These are phyloP conservation scores for Escarpia spicata DNA, from an alignment of 2,888 invertebrate species.

Conservation along the genomic window DNA sequence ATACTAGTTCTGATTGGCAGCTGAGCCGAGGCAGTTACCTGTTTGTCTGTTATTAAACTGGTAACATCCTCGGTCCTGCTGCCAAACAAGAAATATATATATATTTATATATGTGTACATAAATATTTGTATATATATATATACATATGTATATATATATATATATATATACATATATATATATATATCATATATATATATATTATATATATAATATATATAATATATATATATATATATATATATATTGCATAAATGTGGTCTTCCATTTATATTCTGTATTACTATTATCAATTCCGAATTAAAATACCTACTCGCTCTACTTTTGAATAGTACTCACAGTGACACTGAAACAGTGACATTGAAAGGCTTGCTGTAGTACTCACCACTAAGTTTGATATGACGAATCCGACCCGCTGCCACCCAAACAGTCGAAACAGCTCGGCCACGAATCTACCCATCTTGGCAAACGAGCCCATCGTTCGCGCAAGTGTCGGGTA, in stretches of 20 bases:
- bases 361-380: neutral
- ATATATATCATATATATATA: neutral
- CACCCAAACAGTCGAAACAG: slow-evolving; percentile 42
- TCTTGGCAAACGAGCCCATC: slow-evolving; percentile 43
- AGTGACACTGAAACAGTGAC: no score
- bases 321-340: no score
- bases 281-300: no score
- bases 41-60: no score
- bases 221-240: neutral
- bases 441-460: slow-evolving; percentile 39
- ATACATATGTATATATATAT: neutral
- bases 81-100: neutral
- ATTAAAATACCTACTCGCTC: no score
- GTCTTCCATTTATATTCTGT: no score
- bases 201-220: slow-evolving; percentile 2
- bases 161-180: no score
- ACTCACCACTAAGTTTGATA: slow-evolving; percentile 36
- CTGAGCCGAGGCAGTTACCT: no score
- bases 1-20: no score
- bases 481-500: slow-evolving; percentile 44
- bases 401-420: slow-evolving; percentile 48
- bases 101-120: neutral
- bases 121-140: neutral
- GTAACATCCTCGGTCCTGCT: neutral
- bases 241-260: no score